Evolutionary conservation across 2,797 vertebrate species (phyloP).

Genomic region (Toxotes lorentzi): DNA sequence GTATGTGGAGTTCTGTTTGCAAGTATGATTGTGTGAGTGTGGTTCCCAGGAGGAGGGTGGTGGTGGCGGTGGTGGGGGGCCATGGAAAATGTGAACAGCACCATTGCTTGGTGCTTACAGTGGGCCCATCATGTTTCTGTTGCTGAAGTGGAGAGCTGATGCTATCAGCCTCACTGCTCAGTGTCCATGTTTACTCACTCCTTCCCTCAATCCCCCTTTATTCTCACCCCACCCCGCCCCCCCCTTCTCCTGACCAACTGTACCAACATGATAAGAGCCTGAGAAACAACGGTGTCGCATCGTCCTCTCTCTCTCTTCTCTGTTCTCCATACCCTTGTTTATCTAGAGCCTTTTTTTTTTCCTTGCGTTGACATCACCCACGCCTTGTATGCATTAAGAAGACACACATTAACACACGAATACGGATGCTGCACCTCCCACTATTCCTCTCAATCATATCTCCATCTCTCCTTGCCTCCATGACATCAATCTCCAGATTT

Average conservation of each 20-base stretch:
- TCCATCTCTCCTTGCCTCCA: slow-evolving; percentile 11
- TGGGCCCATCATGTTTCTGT: slow-evolving; percentile 54
- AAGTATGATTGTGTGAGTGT: slow-evolving; percentile 56
- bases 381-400: slow-evolving; percentile 6
- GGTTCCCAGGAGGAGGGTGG: slow-evolving; percentile 62
- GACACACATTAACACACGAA: background rate
- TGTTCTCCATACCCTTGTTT: slow-evolving; percentile 32
- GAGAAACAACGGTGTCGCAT: slow-evolving; percentile 49
- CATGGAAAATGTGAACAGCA: slow-evolving; percentile 81
- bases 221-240: background rate
- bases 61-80: slow-evolving; percentile 19
- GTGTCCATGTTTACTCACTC: slow-evolving; percentile 54
- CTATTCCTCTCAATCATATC: slow-evolving; percentile 28
- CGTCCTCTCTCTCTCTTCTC: slow-evolving; percentile 23
- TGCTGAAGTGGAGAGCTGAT: slow-evolving; percentile 58
- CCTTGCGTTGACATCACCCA: slow-evolving; percentile 33
- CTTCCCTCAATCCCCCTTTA: slow-evolving; percentile 28
- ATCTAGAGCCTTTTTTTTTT: slow-evolving; percentile 61
- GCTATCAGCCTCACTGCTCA: slow-evolving; percentile 61
- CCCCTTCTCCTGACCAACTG: slow-evolving; percentile 65
- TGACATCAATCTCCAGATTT: slow-evolving; percentile 44
- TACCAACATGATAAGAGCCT: slow-evolving; percentile 79
- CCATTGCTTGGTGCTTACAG: slow-evolving; percentile 55
- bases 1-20: slow-evolving; percentile 39
- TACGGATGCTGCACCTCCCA: slow-evolving; percentile 2